phyloP scores from a whole-genome alignment of 2,888 invertebrate genomes.

The Laothoe populi region DNA sequence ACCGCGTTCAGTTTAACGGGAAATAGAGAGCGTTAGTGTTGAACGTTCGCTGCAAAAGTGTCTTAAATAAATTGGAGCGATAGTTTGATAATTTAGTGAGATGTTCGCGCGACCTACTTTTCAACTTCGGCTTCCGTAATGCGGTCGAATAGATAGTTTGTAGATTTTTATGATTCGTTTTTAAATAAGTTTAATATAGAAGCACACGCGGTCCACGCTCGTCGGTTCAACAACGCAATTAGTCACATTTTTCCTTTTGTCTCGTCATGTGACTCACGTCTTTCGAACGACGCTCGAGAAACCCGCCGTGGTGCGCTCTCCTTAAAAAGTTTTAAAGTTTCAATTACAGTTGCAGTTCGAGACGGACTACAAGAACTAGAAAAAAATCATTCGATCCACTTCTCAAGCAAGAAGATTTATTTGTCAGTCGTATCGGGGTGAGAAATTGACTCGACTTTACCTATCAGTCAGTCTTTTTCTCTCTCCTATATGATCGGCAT shows the following conservation, averaged over 20 bases:
- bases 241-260: constrained; percentile 56
- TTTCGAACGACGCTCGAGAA: constrained; percentile 32
- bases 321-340: constrained; percentile 42
- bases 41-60: constrained; percentile 53
- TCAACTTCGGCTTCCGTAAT: constrained; percentile 72
- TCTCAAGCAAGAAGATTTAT: constrained; percentile 49
- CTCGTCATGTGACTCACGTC: constrained; percentile 60
- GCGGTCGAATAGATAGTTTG: constrained; percentile 63
- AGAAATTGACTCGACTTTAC: constrained; percentile 87
- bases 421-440: constrained; percentile 86
- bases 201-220: constrained; percentile 38
- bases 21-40: constrained; percentile 54
- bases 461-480: constrained; percentile 91
- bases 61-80: constrained; percentile 41
- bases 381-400: constrained; percentile 39
- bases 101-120: constrained; percentile 76
- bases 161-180: constrained; percentile 47
- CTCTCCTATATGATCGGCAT: constrained; percentile 89
- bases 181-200: constrained; percentile 18
- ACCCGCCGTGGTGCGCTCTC: constrained; percentile 33
- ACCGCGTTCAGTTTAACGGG: constrained; percentile 40
- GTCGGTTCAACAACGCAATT: constrained; percentile 46
- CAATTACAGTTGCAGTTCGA: constrained; percentile 55
- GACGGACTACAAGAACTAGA: constrained; percentile 29
- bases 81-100: constrained; percentile 55